Conservation (phyloP, 2,113 vertebrate genomes). For the Heterotis niloticus region DNA sequence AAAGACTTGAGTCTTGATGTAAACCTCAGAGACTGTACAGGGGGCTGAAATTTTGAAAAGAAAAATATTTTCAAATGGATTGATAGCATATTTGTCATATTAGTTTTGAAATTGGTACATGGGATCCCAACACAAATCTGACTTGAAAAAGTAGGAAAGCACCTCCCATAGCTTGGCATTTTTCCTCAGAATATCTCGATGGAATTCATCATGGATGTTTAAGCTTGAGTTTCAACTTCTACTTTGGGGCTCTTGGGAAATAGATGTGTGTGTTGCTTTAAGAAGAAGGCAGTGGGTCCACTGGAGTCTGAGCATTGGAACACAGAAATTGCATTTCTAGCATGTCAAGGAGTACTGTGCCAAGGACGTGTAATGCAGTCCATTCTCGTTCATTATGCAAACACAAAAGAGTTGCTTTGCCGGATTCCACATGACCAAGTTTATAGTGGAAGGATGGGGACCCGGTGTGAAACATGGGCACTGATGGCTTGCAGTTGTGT, state of each 20-base stretch:
- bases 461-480: not conserved
- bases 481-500: not conserved
- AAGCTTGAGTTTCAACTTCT: no score
- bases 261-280: not conserved
- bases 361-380: not conserved
- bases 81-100: no score
- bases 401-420: not conserved
- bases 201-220: no score
- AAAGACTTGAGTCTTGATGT: no score
- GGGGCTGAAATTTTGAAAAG: no score
- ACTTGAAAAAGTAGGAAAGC: no score
- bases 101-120: no score
- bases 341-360: not conserved
- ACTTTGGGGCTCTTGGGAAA: not conserved
- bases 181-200: no score
- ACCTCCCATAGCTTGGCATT: no score
- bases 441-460: conserved; percentile 7
- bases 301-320: conserved; percentile 8
- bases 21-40: no score
- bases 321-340: conserved; percentile 38
- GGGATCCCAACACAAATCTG: no score
- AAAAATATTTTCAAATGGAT: no score
- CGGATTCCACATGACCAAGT: conserved; percentile 1
- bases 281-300: not conserved
- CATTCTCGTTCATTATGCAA: conserved; percentile 39